Evolutionary conservation across 2,113 vertebrate species (phyloP).

Genomic region (Dicentrarchus labrax): DNA sequence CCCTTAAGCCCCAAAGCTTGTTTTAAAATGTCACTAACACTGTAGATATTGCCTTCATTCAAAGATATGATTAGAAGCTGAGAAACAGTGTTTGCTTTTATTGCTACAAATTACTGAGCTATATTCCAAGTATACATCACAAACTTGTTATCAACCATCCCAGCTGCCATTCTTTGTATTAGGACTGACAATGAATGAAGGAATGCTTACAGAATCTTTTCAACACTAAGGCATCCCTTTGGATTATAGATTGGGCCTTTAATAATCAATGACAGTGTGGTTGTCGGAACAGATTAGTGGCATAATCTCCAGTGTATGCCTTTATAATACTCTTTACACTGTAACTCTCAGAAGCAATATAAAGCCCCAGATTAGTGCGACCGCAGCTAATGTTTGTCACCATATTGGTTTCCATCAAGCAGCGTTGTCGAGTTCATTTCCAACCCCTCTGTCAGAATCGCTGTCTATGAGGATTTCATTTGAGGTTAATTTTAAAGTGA

Average conservation of each 20-base stretch:
- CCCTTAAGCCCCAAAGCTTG: neutral
- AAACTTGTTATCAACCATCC: conserved; percentile 1
- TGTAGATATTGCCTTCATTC: neutral
- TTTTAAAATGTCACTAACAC: conserved; percentile 39
- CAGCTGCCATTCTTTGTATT: neutral
- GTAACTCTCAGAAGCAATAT: conserved; percentile 60
- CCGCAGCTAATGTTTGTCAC: conserved; percentile 51
- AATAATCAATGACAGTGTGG: conserved; percentile 74
- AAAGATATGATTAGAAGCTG: neutral
- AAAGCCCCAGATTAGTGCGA: conserved; percentile 31
- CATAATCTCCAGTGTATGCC: conserved; percentile 67
- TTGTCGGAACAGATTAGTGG: conserved; percentile 75
- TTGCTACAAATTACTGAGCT: neutral
- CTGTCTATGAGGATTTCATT: conserved; percentile 33
- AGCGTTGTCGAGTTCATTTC: conserved; percentile 18
- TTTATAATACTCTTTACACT: conserved; percentile 65
- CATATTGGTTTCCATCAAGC: conserved; percentile 48
- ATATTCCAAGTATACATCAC: neutral
- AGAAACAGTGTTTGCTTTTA: neutral
- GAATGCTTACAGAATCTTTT: conserved; percentile 1
- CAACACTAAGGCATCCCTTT: neutral
- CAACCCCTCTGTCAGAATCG: neutral
- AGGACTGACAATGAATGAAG: neutral
- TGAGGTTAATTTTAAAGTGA: conserved; percentile 48
- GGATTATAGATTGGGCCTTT: conserved; percentile 74